Conservation (phyloP, 2,797 vertebrate species). For the Picus viridis region DNA sequence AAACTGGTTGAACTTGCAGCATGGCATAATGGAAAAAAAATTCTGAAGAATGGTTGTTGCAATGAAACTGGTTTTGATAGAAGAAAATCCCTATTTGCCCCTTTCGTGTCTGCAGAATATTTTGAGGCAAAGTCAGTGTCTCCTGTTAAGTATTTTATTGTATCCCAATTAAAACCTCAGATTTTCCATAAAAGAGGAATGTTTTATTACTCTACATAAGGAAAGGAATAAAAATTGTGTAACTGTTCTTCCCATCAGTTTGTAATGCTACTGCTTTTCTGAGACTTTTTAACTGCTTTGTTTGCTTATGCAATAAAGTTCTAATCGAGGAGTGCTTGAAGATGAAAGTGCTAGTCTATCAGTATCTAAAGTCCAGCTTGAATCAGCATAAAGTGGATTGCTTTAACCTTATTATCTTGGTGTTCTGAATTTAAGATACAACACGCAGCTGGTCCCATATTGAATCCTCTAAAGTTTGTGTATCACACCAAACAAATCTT, state of each 20-base stretch:
- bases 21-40: background rate
- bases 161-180: slow-evolving; percentile 32
- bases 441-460: background rate
- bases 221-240: background rate
- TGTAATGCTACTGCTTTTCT: background rate
- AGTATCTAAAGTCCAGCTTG: background rate
- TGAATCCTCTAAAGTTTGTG: background rate
- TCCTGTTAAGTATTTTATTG: slow-evolving; percentile 30
- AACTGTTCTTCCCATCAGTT: slow-evolving; percentile 27
- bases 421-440: background rate
- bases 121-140: slow-evolving; percentile 31
- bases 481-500: background rate
- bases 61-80: background rate
- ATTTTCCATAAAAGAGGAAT: slow-evolving; percentile 36
- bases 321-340: slow-evolving; percentile 24
- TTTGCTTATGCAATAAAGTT: slow-evolving; percentile 48
- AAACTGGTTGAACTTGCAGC: background rate
- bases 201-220: background rate
- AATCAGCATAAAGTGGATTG: background rate
- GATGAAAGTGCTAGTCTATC: slow-evolving; percentile 13
- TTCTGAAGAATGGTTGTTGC: background rate
- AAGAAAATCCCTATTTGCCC: background rate
- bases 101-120: background rate
- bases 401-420: background rate
- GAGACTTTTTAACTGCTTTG: slow-evolving; percentile 34